Evolutionary conservation across 1,140 invertebrate species (phyloP), one percentile per base, ranked within the genome.

Genomic region (Eupristina koningsbergeri): DNA sequence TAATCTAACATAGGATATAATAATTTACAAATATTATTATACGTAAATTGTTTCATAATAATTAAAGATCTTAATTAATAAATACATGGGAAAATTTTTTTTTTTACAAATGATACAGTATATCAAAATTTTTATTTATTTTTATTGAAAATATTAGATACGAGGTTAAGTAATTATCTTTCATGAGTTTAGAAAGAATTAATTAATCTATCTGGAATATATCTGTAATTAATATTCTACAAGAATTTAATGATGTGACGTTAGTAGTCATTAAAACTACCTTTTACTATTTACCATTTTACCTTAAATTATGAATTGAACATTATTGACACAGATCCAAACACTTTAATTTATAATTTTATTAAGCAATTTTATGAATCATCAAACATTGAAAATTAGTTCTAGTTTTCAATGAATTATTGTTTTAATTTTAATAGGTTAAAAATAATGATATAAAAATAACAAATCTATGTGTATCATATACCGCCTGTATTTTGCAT

Each of bases 241-340:
- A n/a, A n/a, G n/a, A n/a, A n/a, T n/a, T n/a, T n/a, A n/a, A 87
- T 86, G 86, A 84, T 75, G 86, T 77, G 85, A 74, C 71, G 67
- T 69, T 80, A 82, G 63, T 50, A 67, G 85, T 9, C 80, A 81
- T 82, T 83, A 61, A 83, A 69, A 79, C 67, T 50, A 71, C 73
- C 80, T 58, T 86, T 81, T 83, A 85, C 26, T 50, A 5, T n/a
- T n/a, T n/a, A n/a, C n/a, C 50, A 63, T 67, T n/a, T 71, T 22
- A 81, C 53, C 39, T 71, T 39, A 67, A 81, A 67, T 75, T 84
- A 53, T 58, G 63, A 63, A 34, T 74, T 61, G 22, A 64, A 31
- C 13, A 76, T 76, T 29, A 53, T 47, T 39, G 63, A 84, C 61
- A 64, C 77, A 17, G 58, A 75, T 36, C 34, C 47, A 63, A 64